phyloP scores from a whole-genome alignment of 1,140 invertebrate species.

The Ceratina calcarata region DNA sequence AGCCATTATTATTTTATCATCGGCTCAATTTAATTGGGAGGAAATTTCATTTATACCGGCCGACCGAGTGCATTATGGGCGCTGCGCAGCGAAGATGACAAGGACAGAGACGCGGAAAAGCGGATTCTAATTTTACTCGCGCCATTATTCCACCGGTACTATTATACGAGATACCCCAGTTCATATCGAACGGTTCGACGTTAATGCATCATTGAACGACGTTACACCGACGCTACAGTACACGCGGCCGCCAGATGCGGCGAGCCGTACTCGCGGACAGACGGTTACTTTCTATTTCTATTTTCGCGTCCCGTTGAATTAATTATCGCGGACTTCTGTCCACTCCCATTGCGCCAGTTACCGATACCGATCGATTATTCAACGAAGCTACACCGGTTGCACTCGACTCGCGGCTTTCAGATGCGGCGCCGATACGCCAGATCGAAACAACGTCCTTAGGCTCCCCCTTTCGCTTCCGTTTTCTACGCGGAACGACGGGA shows the following conservation, averaged over 20 bases:
- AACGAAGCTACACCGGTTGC: constrained; percentile 27
- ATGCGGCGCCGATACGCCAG: background rate
- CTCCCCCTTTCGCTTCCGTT: background rate
- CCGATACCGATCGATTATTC: constrained; percentile 54
- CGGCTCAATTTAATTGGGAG: constrained; percentile 30
- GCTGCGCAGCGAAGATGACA: background rate
- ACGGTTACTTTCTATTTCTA: constrained; percentile 37
- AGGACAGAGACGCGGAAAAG: constrained; percentile 8
- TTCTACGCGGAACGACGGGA: background rate
- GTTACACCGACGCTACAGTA: constrained; percentile 1
- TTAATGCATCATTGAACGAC: constrained; percentile 45
- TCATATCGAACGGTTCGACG: constrained; percentile 26
- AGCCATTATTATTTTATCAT: constrained; percentile 39
- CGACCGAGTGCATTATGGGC: constrained; percentile 4
- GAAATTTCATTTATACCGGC: constrained; percentile 24
- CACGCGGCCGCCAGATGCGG: too few relatives aligned
- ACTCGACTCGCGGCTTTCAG: constrained; percentile 12
- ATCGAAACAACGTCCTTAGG: background rate
- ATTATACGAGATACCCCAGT: constrained; percentile 29
- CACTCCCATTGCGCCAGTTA: constrained; percentile 35
- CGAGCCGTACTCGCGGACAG: background rate
- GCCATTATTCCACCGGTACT: constrained; percentile 21
- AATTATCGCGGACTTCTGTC: constrained; percentile 49
- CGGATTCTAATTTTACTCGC: constrained; percentile 45
- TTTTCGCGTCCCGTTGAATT: constrained; percentile 52